Percentiles rank a stretch among this genome's conserved stretches.
phyloP scores from a whole-genome alignment of 2,797 vertebrate genomes.

The Phataginus tricuspis region DNA sequence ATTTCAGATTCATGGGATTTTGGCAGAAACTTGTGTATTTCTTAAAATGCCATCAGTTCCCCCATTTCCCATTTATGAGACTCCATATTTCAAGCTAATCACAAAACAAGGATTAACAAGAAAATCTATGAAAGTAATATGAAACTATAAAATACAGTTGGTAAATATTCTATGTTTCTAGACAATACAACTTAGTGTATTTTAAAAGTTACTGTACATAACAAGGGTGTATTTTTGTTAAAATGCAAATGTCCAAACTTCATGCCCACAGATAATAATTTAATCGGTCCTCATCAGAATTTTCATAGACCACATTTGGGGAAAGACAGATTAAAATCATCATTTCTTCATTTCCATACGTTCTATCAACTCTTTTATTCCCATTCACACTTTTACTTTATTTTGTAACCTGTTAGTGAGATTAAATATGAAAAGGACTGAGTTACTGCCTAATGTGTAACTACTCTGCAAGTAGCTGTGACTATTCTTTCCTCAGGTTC shows the following conservation, averaged over 20 bases:
- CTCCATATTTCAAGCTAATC: background rate
- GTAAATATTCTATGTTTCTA: background rate
- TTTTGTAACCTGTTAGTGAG: background rate
- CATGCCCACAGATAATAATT: background rate
- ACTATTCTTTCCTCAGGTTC: background rate
- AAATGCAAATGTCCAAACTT: background rate
- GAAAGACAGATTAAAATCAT: background rate
- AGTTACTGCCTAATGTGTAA: background rate
- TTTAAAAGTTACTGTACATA: background rate
- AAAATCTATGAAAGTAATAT: background rate
- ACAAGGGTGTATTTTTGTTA: background rate
- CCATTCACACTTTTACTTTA: background rate
- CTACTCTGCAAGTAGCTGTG: background rate
- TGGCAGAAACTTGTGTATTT: background rate
- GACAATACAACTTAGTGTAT: background rate
- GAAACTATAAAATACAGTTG: constrained; percentile 3
- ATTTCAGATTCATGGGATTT: background rate
- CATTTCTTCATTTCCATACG: background rate
- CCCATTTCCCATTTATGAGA: background rate
- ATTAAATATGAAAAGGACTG: background rate
- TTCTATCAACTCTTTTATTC: background rate
- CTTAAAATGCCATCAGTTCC: background rate
- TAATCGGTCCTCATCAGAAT: background rate
- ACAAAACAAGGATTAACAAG: background rate
- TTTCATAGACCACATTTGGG: background rate